A percentile compares a stretch with the other conserved stretches of the same genome.
Evolutionary conservation across 2,797 vertebrate genomes (phyloP).

Genomic region (Scomberomorus guttatus): DNA sequence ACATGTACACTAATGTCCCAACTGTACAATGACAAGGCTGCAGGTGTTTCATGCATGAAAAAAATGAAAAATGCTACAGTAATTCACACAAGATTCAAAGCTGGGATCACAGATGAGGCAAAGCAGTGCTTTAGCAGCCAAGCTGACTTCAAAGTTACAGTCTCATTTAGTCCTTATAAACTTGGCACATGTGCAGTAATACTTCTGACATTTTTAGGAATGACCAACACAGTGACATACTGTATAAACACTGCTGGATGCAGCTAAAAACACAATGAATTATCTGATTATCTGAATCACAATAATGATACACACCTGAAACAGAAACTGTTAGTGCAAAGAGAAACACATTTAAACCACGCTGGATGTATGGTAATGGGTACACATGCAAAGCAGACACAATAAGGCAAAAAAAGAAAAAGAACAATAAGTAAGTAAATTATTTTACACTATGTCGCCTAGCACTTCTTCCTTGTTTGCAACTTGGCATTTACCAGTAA

Average conservation of each 20-base stretch:
- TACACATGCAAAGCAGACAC: background rate
- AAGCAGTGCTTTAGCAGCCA: background rate
- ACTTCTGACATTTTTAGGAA: background rate
- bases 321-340: background rate
- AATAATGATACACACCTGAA: slow-evolving; percentile 31
- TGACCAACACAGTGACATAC: background rate
- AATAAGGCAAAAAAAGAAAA: background rate
- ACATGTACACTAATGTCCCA: background rate
- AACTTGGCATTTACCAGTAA: slow-evolving; percentile 55
- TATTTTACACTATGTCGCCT: slow-evolving; percentile 8
- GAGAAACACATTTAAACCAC: background rate
- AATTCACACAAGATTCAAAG: background rate
- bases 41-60: background rate
- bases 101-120: background rate
- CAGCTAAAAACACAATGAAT: background rate
- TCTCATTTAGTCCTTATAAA: background rate
- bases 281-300: slow-evolving; percentile 12
- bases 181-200: background rate
- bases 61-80: background rate
- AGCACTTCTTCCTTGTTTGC: slow-evolving; percentile 25
- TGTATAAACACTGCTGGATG: background rate
- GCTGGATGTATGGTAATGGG: background rate
- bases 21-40: background rate
- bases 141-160: slow-evolving; percentile 13
- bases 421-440: slow-evolving; percentile 10